These are phyloP conservation scores for Unio pictorum DNA, from an alignment of 2,888 invertebrate genomes.

Conservation along the genomic window DNA sequence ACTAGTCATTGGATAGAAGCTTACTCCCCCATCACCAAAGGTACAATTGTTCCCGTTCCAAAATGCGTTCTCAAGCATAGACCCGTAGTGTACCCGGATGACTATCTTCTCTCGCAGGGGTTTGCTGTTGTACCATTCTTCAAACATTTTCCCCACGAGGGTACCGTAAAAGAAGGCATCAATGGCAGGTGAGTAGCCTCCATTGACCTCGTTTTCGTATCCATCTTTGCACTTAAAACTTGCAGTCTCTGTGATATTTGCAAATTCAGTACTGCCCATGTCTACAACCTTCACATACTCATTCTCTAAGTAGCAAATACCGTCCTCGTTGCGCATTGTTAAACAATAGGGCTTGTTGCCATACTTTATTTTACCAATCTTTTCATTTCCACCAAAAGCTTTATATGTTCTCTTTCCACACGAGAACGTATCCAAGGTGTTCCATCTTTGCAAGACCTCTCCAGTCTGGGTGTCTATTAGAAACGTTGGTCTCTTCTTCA, in stretches of 20 bases:
- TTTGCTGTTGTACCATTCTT: slow-evolving; percentile 37
- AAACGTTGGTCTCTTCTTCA: slow-evolving; percentile 31
- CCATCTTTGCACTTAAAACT: slow-evolving; percentile 34
- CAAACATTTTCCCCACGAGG: slow-evolving; percentile 42
- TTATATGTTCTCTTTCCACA: slow-evolving; percentile 14
- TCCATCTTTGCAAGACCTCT: slow-evolving; percentile 25
- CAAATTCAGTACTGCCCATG: slow-evolving; percentile 18
- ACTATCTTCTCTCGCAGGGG: slow-evolving; percentile 27
- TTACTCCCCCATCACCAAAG: slow-evolving; percentile 44
- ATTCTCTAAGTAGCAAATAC: slow-evolving; percentile 41
- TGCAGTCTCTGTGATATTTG: slow-evolving; percentile 19
- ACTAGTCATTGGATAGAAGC: slow-evolving; percentile 39
- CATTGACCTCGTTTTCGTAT: slow-evolving; percentile 37
- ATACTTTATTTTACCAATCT: slow-evolving; percentile 38
- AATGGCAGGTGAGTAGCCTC: slow-evolving; percentile 39
- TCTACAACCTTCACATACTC: slow-evolving; percentile 44
- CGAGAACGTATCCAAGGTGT: slow-evolving; percentile 28
- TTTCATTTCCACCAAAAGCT: slow-evolving; percentile 41
- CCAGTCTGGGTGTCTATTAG: slow-evolving; percentile 42
- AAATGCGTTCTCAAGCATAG: slow-evolving; percentile 43
- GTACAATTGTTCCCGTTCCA: slow-evolving; percentile 46
- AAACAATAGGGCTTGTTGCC: slow-evolving; percentile 30
- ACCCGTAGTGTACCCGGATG: slow-evolving; percentile 46
- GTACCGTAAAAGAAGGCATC: slow-evolving; percentile 47
- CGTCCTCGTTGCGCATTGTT: slow-evolving; percentile 16